Evolutionary conservation across 2,888 invertebrate species (phyloP).

Genomic region (Acholoe squamosa): DNA sequence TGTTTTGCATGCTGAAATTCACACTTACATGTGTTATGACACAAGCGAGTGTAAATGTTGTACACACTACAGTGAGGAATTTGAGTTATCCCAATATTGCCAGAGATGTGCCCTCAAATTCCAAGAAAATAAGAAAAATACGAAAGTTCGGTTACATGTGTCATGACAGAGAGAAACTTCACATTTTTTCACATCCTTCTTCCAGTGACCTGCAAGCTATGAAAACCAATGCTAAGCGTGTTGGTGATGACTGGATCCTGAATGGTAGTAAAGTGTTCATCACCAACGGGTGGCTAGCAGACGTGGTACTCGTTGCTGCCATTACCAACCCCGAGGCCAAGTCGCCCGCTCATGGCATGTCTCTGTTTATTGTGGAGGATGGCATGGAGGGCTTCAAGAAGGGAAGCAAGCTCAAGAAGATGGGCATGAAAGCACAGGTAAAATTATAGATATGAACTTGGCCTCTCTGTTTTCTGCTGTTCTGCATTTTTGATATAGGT

Average conservation of each 20-base stretch:
- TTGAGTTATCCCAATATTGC: too few relatives aligned
- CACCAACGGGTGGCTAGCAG: conserved; percentile 83
- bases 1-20: too few relatives aligned
- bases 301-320: conserved; percentile 83
- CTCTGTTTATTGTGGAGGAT: conserved; percentile 83
- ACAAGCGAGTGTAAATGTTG: too few relatives aligned
- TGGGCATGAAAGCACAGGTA: conserved; percentile 82
- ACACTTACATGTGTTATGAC: too few relatives aligned
- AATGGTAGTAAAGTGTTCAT: conserved; percentile 84
- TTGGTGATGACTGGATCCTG: conserved; percentile 84
- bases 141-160: too few relatives aligned
- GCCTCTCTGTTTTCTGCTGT: too few relatives aligned
- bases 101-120: too few relatives aligned
- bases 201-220: conserved; percentile 84
- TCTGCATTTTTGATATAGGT: too few relatives aligned
- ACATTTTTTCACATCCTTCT: not conserved
- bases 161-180: too few relatives aligned
- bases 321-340: conserved; percentile 83
- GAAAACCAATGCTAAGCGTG: conserved; percentile 82
- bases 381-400: conserved; percentile 83
- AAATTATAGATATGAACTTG: too few relatives aligned
- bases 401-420: conserved; percentile 83
- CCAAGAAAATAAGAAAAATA: too few relatives aligned
- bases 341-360: conserved; percentile 83
- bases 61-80: too few relatives aligned